phyloP scores from a whole-genome alignment of 2,888 invertebrate species.

The Chrysotoxum bicinctum region DNA sequence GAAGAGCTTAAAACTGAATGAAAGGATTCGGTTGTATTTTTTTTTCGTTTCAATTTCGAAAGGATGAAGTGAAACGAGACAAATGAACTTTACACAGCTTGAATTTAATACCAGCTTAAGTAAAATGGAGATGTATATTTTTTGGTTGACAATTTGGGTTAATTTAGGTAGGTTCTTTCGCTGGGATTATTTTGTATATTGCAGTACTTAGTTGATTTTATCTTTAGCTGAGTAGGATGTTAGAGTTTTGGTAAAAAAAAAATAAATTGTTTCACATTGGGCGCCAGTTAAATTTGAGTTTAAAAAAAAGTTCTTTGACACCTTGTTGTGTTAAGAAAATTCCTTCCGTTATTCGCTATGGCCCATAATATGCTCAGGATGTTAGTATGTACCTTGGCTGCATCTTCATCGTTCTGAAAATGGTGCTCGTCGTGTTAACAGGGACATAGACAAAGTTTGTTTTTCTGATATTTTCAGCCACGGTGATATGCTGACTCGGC shows the following conservation, averaged over 20 bases:
- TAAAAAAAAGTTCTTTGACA: no score
- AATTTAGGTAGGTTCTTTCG: constrained; percentile 1
- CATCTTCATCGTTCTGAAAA: no score
- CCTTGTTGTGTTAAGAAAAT: no score
- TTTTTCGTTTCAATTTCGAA: constrained; percentile 5
- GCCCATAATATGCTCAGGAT: no score
- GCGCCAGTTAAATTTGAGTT: neutral
- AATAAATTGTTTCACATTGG: neutral
- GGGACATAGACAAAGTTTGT: no score
- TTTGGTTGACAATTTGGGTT: neutral
- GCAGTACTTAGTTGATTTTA: neutral
- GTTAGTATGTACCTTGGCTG: no score
- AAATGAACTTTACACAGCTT: constrained; percentile 9
- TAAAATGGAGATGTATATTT: neutral
- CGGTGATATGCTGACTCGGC: no score
- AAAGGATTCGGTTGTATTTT: neutral
- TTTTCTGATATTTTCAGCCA: no score
- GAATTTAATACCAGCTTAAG: neutral
- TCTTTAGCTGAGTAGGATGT: neutral
- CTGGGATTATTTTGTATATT: neutral
- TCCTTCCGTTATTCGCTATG: no score
- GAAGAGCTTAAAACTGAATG: constrained; percentile 21
- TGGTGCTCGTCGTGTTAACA: no score
- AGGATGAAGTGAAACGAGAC: constrained; percentile 7
- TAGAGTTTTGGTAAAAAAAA: neutral